These are phyloP conservation scores for Dipodomys stephensi DNA, from an alignment of 2,113 vertebrate genomes.

Conservation along the genomic window DNA sequence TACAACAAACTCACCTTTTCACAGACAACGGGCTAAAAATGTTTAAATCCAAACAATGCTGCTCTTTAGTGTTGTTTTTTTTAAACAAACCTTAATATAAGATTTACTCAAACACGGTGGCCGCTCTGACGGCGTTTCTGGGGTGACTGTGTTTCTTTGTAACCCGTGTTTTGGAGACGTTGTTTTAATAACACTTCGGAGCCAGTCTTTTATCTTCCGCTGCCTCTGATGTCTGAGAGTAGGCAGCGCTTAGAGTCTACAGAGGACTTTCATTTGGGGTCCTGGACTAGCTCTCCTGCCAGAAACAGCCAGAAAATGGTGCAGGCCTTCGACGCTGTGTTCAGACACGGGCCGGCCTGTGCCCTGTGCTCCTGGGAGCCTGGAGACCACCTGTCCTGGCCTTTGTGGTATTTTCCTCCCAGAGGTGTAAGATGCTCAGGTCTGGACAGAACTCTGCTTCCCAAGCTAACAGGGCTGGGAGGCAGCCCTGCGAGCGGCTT, in stretches of 20 bases:
- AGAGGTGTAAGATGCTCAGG: neutral
- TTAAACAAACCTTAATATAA: neutral
- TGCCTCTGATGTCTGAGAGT: neutral
- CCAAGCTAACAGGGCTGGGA: neutral
- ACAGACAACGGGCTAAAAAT: conserved; percentile 50
- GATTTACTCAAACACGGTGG: neutral
- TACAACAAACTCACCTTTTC: conserved; percentile 51
- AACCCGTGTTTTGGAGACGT: neutral
- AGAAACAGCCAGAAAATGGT: neutral
- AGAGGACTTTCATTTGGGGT: neutral
- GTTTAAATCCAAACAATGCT: conserved; percentile 42
- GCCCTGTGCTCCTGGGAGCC: fast-evolving
- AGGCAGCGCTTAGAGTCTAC: neutral
- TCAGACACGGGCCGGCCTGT: fast-evolving
- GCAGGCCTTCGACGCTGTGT: fast-evolving
- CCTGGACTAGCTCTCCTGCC: neutral
- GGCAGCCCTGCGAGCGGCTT: no score
- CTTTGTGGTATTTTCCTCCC: neutral
- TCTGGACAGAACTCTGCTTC: neutral
- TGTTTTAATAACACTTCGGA: conserved; percentile 56
- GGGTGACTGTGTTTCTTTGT: neutral
- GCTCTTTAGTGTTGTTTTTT: neutral
- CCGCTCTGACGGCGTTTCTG: neutral
- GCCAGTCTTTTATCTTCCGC: conserved; percentile 9
- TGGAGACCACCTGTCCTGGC: fast-evolving